A percentile compares a stretch with the other conserved stretches of the same genome.
Conservation (phyloP, 1,140 invertebrate species). For the Apis dorsata region DNA sequence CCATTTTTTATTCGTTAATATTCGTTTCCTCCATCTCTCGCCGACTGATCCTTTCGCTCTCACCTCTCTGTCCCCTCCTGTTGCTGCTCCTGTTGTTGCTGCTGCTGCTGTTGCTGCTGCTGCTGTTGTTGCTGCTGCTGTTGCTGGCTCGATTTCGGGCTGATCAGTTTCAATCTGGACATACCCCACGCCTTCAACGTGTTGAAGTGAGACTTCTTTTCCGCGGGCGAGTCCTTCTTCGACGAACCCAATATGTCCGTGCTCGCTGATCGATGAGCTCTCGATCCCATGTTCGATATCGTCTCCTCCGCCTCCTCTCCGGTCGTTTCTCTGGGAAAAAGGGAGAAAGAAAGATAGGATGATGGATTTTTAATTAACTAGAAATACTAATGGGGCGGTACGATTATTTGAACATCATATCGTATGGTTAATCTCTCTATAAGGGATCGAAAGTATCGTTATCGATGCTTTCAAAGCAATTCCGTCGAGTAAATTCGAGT, state of each 20-base stretch:
- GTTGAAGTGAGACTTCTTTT: slow-evolving; percentile 89
- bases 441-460: too few species aligned
- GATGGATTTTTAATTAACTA: neutral
- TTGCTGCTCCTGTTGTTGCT: slow-evolving; percentile 75
- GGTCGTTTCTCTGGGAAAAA: slow-evolving; percentile 80
- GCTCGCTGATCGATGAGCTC: slow-evolving; percentile 86
- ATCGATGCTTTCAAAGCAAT: too few species aligned
- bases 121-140: slow-evolving; percentile 75
- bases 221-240: slow-evolving; percentile 82
- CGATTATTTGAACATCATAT: neutral
- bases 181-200: slow-evolving; percentile 91
- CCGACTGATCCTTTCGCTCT: slow-evolving; percentile 64
- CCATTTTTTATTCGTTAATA: slow-evolving; percentile 76
- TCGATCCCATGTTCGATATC: slow-evolving; percentile 78
- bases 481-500: too few species aligned
- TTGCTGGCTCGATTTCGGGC: slow-evolving; percentile 80
- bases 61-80: slow-evolving; percentile 72
- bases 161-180: slow-evolving; percentile 87
- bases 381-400: too few species aligned
- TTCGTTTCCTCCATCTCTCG: slow-evolving; percentile 80
- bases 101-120: slow-evolving; percentile 61
- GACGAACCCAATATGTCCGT: slow-evolving; percentile 75
- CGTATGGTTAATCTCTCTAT: too few species aligned
- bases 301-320: slow-evolving; percentile 81
- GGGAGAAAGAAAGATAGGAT: neutral